Conservation (phyloP, 2,888 invertebrate genomes). For the Lomographa bimaculata region DNA sequence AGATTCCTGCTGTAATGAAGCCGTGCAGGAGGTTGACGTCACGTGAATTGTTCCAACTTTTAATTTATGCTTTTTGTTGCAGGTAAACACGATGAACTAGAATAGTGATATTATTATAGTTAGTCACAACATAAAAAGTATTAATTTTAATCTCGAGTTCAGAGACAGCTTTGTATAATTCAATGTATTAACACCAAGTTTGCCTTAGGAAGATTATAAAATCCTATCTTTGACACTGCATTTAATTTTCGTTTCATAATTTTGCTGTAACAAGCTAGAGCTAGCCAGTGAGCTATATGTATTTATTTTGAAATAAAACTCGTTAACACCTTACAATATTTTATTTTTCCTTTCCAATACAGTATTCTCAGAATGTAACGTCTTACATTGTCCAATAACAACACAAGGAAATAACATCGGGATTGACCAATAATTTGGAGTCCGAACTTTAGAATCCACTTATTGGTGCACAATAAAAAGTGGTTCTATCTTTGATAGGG, state of each 20-base stretch:
- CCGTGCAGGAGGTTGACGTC: too few species aligned
- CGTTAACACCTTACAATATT: conserved; percentile 14
- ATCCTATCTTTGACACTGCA: conserved; percentile 8
- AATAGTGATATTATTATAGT: conserved; percentile 7
- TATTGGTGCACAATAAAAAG: too few species aligned
- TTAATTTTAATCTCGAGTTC: conserved; percentile 20
- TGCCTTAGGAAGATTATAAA: conserved; percentile 5
- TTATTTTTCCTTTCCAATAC: too few species aligned
- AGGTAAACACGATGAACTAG: conserved; percentile 80
- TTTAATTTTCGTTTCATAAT: conserved; percentile 17
- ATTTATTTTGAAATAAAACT: conserved; percentile 36
- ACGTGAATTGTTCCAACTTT: too few species aligned
- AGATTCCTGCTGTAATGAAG: too few species aligned
- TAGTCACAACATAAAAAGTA: conserved; percentile 26
- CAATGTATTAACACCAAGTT: conserved; percentile 11
- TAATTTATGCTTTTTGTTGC: conserved; percentile 51
- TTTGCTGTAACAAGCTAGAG: conserved; percentile 12
- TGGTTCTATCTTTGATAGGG: conserved; percentile 89
- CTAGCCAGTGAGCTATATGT: conserved; percentile 15
- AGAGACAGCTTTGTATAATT: conserved; percentile 14
- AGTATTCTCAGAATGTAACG: too few species aligned
- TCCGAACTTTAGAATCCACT: too few species aligned
- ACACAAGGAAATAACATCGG: too few species aligned
- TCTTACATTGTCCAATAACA: too few species aligned
- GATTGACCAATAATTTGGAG: too few species aligned